Base-by-base conservation (phyloP, 2,888 invertebrate species). In the Habroteleia sp. region DNA sequence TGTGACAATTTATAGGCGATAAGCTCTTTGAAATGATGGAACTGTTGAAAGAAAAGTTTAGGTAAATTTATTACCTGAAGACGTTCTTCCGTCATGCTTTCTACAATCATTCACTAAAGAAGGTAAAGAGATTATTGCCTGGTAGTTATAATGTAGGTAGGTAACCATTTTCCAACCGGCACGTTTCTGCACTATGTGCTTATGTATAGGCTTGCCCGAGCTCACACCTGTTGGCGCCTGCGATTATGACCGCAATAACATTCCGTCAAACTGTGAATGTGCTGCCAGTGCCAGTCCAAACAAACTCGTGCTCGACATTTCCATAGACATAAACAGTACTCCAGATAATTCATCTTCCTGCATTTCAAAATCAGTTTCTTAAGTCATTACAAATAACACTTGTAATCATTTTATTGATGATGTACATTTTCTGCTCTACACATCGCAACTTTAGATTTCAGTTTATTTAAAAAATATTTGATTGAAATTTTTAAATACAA, bases 211-310 rank as follows among this genome's bases (percentile, higher is more conserved):
- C 84, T 84, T 82, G 82, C 79, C 79, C 77, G 83, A 81, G 82
- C 83, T 85, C 83, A 83, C 88, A 88, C 88, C 88, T 88, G 88
- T 87, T 88, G 88, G 88, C 84, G 85, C 83, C 81, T 83, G 82
- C 84, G 87, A 87, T 87, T 87, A 88, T 87, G 86, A 86, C 86
- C 84, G 87, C 84, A 87, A 87, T 87, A 87, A 87, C 87, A 87
- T 87, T 87, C 84, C 87, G 87, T 88, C 87, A 87, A 87, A 87
- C 82, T 82, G 82, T 62, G 62, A 74, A 66, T 73, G 60, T 29
- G 60, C 52, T 73, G 66, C 66, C 56, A 68, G 74, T 56, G 68
- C 54, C 56, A 74, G 62, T 74, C 68, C 66, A 66, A 74, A 68
- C 74, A 54, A 54, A 60, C 68, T 66, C 56, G 48, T 71, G 56